A percentile compares a stretch with the other conserved stretches of the same genome.
Conservation (phyloP, 2,797 vertebrate genomes). For the Gambusia yucatana region DNA sequence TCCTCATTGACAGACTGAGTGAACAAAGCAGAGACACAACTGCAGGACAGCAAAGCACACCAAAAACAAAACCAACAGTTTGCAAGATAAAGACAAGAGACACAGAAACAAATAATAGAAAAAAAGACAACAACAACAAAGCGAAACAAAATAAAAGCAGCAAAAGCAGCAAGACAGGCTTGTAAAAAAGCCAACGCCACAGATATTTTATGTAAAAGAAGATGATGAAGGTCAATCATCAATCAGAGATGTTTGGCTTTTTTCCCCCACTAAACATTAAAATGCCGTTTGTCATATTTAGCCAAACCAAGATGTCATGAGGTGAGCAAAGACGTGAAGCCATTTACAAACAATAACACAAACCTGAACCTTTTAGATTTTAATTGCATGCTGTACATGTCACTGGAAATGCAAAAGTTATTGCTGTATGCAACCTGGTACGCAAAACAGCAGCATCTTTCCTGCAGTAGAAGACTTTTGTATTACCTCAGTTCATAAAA, state of each 20-base stretch:
- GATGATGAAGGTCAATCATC: background rate
- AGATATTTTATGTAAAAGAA: background rate
- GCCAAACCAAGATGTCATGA: background rate
- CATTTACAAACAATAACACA: background rate
- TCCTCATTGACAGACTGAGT: conserved; percentile 90
- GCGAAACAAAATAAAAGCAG: background rate
- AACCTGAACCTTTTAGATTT: background rate
- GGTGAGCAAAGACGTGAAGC: background rate
- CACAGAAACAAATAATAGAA: background rate
- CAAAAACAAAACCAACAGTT: background rate
- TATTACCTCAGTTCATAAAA: background rate
- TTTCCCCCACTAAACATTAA: background rate
- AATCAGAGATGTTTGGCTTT: background rate
- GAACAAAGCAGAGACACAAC: conserved; percentile 87
- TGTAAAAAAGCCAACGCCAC: background rate
- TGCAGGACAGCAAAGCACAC: conserved; percentile 70
- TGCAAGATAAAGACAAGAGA: conserved; percentile 5
- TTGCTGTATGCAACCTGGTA: background rate
- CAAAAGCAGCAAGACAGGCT: background rate
- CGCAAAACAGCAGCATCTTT: background rate
- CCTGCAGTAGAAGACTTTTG: background rate
- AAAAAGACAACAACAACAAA: conserved; percentile 6
- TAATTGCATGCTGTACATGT: background rate
- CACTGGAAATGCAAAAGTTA: background rate
- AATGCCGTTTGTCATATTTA: background rate